These are phyloP conservation scores for Monodelphis domestica DNA, from an alignment of 2,797 vertebrate species.

Conservation along the genomic window DNA sequence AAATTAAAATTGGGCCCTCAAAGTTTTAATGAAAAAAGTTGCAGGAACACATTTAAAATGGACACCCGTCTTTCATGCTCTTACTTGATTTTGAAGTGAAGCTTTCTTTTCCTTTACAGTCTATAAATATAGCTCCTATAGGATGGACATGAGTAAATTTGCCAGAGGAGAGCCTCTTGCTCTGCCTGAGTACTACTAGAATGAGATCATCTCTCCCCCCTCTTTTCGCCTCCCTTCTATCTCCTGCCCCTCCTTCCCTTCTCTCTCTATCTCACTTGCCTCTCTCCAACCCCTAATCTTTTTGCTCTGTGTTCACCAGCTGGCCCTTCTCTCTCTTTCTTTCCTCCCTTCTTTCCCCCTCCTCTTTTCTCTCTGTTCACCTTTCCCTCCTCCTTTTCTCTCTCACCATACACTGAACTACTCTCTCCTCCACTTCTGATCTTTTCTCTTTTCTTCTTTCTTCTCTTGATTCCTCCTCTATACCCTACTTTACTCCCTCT, in stretches of 20 bases:
- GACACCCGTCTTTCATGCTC: slow-evolving; percentile 72
- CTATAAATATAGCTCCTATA: neutral
- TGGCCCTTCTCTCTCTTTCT: neutral
- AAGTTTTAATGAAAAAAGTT: slow-evolving; percentile 90
- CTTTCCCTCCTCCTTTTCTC: neutral
- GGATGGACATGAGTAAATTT: neutral
- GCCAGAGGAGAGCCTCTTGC: neutral
- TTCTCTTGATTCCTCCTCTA: too few relatives aligned
- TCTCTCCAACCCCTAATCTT: neutral
- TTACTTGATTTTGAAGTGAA: slow-evolving; percentile 41
- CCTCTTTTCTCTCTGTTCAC: neutral
- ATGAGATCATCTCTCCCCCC: neutral
- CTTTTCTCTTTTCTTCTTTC: neutral
- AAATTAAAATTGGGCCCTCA: slow-evolving; percentile 87
- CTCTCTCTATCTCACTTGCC: neutral
- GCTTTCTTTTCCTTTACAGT: neutral
- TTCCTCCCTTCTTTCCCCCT: neutral
- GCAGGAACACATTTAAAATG: slow-evolving; percentile 80
- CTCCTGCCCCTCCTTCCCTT: neutral
- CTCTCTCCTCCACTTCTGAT: neutral
- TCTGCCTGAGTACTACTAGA: neutral
- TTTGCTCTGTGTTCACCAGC: neutral
- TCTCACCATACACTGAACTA: neutral
- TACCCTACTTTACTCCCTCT: neutral
- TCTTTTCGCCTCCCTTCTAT: neutral